phyloP scores from a whole-genome alignment of 2,888 invertebrate species.

The Synanthedon myopaeformis region DNA sequence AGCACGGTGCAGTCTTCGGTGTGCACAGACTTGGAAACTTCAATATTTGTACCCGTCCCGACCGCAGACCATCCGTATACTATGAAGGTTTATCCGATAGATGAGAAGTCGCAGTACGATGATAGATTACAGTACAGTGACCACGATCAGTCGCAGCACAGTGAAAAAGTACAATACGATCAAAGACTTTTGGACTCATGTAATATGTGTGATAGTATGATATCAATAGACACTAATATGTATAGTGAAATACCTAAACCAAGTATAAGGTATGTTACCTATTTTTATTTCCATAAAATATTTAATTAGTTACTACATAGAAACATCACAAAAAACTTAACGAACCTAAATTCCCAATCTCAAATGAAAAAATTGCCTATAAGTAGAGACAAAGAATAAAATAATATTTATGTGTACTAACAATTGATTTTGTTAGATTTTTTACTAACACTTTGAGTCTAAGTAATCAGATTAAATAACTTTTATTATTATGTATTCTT shows the following conservation, averaged over 20 bases:
- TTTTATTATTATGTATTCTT: too few relatives aligned
- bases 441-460: too few relatives aligned
- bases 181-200: conserved; percentile 35
- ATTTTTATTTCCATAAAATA: too few relatives aligned
- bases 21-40: conserved; percentile 40
- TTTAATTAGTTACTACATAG: too few relatives aligned
- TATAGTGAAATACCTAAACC: conserved; percentile 40
- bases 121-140: conserved; percentile 15
- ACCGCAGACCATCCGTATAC: conserved; percentile 29
- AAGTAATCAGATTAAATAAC: too few relatives aligned
- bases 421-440: too few relatives aligned
- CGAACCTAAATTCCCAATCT: too few relatives aligned
- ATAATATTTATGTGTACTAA: too few relatives aligned
- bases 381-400: too few relatives aligned
- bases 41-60: conserved; percentile 28
- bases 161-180: conserved; percentile 21
- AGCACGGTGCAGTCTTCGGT: conserved; percentile 50
- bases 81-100: conserved; percentile 49
- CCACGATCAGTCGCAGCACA: neutral
- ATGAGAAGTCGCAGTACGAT: conserved; percentile 44
- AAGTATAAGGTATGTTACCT: conserved; percentile 52
- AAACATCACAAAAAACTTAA: too few relatives aligned
- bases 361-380: too few relatives aligned
- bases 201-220: conserved; percentile 38
- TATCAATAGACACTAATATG: conserved; percentile 28